phyloP scores from a whole-genome alignment of 2,797 vertebrate species.

The Muraenolepis orangiensis region DNA sequence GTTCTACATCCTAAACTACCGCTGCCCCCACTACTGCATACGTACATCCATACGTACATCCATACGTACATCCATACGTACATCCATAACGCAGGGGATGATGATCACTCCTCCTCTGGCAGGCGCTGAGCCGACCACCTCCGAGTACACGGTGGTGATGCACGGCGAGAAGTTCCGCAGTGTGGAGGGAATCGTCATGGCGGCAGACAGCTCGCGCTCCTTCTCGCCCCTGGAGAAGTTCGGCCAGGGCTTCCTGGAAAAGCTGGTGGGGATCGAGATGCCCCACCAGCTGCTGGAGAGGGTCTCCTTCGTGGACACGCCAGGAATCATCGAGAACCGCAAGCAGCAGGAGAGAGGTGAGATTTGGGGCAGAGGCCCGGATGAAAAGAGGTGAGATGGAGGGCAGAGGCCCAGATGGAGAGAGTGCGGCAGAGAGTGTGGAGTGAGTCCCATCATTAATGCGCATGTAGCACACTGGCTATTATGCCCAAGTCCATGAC shows the following conservation, averaged over 20 bases:
- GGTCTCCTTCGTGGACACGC: constrained; percentile 92
- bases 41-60: too few species aligned
- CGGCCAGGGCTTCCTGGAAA: constrained; percentile 95
- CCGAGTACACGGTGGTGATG: constrained; percentile 96
- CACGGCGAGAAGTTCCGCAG: constrained; percentile 90
- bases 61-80: too few species aligned
- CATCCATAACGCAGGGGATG: too few species aligned
- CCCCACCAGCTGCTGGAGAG: constrained; percentile 93
- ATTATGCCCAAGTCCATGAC: not conserved
- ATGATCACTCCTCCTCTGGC: constrained; percentile 5
- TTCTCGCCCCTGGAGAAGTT: constrained; percentile 96
- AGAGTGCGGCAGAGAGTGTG: too few species aligned
- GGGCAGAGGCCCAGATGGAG: not conserved
- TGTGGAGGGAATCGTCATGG: constrained; percentile 96
- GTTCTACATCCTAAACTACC: too few species aligned
- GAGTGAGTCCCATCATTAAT: not conserved
- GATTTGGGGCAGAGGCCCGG: not conserved
- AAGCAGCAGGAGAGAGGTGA: constrained; percentile 98
- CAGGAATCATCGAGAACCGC: constrained; percentile 97
- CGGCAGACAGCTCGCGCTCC: constrained; percentile 89
- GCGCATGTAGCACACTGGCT: not conserved
- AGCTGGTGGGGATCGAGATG: constrained; percentile 92
- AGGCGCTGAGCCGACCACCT: constrained; percentile 98
- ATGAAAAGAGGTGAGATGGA: not conserved
- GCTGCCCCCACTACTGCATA: too few species aligned